A percentile compares a stretch with the other conserved stretches of the same genome.
Evolutionary conservation across 2,113 vertebrate genomes (phyloP).

Genomic region (Pseudopodoces humilis): DNA sequence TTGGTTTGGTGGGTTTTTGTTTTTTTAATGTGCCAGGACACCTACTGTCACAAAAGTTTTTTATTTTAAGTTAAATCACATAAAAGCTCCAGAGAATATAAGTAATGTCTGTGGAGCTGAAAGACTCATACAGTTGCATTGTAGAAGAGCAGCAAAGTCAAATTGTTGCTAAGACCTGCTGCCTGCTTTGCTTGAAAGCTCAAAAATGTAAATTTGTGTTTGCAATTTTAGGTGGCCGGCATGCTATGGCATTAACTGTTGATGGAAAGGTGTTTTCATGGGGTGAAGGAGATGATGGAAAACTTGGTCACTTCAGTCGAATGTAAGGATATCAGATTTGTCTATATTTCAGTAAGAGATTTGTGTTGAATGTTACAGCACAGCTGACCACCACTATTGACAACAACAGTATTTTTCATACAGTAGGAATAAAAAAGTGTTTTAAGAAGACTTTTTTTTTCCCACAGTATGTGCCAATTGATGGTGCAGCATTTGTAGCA

Average conservation of each 20-base stretch:
- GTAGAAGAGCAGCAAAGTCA: background rate
- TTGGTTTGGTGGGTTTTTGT: background rate
- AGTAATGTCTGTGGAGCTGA: accelerated
- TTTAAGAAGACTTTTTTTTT: background rate
- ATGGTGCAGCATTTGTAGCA: background rate
- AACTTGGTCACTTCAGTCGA: slow-evolving; percentile 97
- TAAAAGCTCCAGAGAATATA: background rate
- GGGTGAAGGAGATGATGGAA: slow-evolving; percentile 98
- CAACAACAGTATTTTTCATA: background rate
- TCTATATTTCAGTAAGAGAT: background rate
- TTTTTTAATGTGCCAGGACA: background rate
- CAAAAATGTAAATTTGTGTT: background rate
- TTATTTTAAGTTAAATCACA: background rate
- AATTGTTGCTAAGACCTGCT: background rate
- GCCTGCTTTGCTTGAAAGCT: background rate
- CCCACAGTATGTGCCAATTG: background rate
- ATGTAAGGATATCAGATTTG: slow-evolving; percentile 79
- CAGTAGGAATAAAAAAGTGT: background rate
- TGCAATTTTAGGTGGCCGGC: slow-evolving; percentile 84
- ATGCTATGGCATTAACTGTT: slow-evolving; percentile 95
- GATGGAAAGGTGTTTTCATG: slow-evolving; percentile 99
- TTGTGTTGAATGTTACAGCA: background rate
- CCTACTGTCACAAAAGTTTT: background rate
- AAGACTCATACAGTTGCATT: accelerated
- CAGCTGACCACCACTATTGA: background rate